These are phyloP conservation scores for Onychostoma macrolepis DNA, from an alignment of 2,113 vertebrate species.

Conservation along the genomic window DNA sequence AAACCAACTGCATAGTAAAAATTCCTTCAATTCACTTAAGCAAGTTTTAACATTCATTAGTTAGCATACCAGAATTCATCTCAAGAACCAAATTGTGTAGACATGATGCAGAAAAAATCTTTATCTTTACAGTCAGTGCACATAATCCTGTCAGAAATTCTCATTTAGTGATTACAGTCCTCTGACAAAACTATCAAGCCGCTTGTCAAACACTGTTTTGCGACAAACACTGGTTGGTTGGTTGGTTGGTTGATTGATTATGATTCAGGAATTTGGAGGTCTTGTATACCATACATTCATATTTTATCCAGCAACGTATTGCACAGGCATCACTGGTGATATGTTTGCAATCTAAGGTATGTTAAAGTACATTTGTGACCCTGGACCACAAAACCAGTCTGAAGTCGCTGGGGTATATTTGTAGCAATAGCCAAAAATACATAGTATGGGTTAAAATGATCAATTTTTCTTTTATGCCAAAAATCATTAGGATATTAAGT, in stretches of 20 bases:
- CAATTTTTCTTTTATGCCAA: too few species aligned
- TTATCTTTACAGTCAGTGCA: conserved; percentile 59
- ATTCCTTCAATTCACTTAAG: conserved; percentile 19
- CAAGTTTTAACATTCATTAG: neutral
- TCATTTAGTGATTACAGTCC: conserved; percentile 65
- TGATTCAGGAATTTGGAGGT: neutral
- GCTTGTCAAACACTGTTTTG: neutral
- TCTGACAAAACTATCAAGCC: conserved; percentile 49
- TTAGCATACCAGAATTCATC: conserved; percentile 20
- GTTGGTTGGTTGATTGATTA: conserved; percentile 18
- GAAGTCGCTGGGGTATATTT: too few species aligned
- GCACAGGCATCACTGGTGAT: neutral
- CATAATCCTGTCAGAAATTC: conserved; percentile 71
- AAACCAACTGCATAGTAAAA: neutral
- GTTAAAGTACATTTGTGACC: neutral
- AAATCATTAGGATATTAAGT: too few species aligned
- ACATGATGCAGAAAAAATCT: conserved; percentile 63
- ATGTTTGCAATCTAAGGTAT: neutral
- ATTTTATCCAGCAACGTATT: neutral
- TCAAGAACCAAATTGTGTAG: conserved; percentile 54
- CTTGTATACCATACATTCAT: neutral
- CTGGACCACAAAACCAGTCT: too few species aligned
- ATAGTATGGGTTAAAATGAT: too few species aligned
- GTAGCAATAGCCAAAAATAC: too few species aligned
- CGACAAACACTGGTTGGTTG: neutral